These are phyloP conservation scores for Lasioglossum calceatum DNA, from an alignment of 2,888 invertebrate genomes.

Conservation along the genomic window DNA sequence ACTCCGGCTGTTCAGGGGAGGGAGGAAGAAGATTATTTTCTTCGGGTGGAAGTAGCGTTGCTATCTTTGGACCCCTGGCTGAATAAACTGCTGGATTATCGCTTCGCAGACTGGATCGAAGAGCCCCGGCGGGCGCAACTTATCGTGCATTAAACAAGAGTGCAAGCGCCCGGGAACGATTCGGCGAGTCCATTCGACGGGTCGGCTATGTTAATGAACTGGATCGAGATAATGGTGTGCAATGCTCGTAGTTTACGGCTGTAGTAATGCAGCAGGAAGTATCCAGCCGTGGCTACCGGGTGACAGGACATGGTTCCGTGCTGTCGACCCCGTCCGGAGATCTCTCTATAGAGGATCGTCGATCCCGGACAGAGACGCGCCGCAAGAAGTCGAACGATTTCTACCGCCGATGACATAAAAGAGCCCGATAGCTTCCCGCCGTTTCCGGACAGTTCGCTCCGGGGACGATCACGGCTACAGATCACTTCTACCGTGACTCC, in stretches of 20 bases:
- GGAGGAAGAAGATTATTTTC: slow-evolving; percentile 28
- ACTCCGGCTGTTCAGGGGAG: not conserved
- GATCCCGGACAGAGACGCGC: not conserved
- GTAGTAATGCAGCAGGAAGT: slow-evolving; percentile 75
- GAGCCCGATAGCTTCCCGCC: slow-evolving; percentile 71
- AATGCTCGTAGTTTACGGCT: slow-evolving; percentile 69
- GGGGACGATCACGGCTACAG: slow-evolving; percentile 21
- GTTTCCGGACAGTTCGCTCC: slow-evolving; percentile 68
- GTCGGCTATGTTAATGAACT: slow-evolving; percentile 73
- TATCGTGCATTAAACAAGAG: slow-evolving; percentile 70
- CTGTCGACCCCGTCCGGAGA: slow-evolving; percentile 56
- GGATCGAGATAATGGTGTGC: slow-evolving; percentile 72
- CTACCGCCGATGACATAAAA: slow-evolving; percentile 58
- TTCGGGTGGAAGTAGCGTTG: slow-evolving; percentile 37
- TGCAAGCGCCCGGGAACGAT: slow-evolving; percentile 64
- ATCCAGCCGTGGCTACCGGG: slow-evolving; percentile 65
- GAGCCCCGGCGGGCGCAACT: slow-evolving; percentile 55
- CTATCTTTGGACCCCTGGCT: slow-evolving; percentile 39
- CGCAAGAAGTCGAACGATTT: slow-evolving; percentile 52
- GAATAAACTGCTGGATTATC: slow-evolving; percentile 63
- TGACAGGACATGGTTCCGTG: slow-evolving; percentile 57
- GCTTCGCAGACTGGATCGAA: slow-evolving; percentile 54
- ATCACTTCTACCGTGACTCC: slow-evolving; percentile 3
- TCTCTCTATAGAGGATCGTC: slow-evolving; percentile 24
- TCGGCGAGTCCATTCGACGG: slow-evolving; percentile 66